Base-by-base conservation (phyloP, 2,888 invertebrate genomes). In the Thecophora atra region DNA sequence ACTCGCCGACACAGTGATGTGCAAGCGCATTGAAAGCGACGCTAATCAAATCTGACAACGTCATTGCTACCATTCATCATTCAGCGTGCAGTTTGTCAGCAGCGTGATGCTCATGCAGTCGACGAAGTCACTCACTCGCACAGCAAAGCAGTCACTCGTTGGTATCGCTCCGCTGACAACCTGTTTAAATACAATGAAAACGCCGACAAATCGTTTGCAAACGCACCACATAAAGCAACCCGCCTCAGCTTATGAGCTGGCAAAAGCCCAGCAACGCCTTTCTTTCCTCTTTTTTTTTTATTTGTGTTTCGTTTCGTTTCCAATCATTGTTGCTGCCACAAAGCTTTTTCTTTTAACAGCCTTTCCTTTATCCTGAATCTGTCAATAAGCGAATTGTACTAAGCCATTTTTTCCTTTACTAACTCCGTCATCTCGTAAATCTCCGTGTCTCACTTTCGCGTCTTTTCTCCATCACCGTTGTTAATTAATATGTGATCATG, bases 41-140 rank as follows among this genome's bases (percentile, higher is more conserved):
- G 66, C 66, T 66, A 71, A 71, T 71, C 66, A 64, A 56, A 66
- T 71, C 71, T 47, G 65, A 37, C 71, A 71, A 56, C 71, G 47
- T 66, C 37, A 71, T 66, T 58, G 66, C 58, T n/a, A 66, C 60
- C 66, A 71, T 71, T 71, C 47, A 44, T 66, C 60, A 30, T 37
- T 6, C 30, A 11, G 3, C 19, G 2, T 2, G 44, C 3, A 63
- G 21, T 63, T 21, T 64, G 64, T 44, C 47, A 64, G 47, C 51
- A 64, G 47, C 47, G 21, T 11, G 28, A 5, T 47, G 6, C 47
- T 64, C 51, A 64, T 64, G 47, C 51, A 51, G 44, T 26, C 58
- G n/a, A 64, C 44, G 42, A 26, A 51, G 44, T 26, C 58, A 28
- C 58, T 58, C 28, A 28, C 24, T 17, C 17, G 17, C 17, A 28